Conservation (phyloP, 2,113 vertebrate species). For the Engystomops pustulosus region DNA sequence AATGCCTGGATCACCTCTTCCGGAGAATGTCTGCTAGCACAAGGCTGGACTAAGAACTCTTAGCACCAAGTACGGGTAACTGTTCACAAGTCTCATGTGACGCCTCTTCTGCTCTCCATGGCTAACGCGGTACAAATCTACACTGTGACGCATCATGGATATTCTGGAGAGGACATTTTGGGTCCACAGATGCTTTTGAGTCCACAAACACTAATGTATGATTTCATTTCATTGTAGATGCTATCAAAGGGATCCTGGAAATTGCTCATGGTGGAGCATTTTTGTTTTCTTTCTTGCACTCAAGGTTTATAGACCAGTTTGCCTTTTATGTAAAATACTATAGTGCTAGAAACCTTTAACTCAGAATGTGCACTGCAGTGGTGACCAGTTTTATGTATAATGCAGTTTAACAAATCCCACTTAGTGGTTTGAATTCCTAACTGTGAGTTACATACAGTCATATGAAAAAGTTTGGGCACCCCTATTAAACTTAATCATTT, state of each 20-base stretch:
- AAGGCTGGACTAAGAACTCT: neutral
- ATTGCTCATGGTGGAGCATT: no score
- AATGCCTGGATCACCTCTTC: neutral
- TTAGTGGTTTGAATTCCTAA: no score
- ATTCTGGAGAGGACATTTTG: neutral
- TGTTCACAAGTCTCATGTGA: neutral
- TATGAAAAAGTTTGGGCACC: no score
- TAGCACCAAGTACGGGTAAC: constrained; percentile 10
- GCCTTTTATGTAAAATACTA: neutral
- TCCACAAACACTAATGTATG: neutral
- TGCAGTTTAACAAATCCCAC: no score
- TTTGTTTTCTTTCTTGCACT: neutral
- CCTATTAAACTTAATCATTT: no score
- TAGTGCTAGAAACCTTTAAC: no score
- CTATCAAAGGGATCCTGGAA: no score
- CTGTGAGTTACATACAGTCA: no score
- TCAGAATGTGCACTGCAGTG: no score
- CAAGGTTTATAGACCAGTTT: neutral
- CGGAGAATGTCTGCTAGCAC: constrained; percentile 18
- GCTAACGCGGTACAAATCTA: no score
- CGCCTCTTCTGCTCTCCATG: no score
- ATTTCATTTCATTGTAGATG: neutral
- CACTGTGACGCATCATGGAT: neutral
- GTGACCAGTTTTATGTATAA: no score
- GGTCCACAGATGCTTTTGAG: neutral